These are phyloP conservation scores for Urocyon cinereoargenteus DNA, from an alignment of 2,797 vertebrate genomes.

Conservation along the genomic window DNA sequence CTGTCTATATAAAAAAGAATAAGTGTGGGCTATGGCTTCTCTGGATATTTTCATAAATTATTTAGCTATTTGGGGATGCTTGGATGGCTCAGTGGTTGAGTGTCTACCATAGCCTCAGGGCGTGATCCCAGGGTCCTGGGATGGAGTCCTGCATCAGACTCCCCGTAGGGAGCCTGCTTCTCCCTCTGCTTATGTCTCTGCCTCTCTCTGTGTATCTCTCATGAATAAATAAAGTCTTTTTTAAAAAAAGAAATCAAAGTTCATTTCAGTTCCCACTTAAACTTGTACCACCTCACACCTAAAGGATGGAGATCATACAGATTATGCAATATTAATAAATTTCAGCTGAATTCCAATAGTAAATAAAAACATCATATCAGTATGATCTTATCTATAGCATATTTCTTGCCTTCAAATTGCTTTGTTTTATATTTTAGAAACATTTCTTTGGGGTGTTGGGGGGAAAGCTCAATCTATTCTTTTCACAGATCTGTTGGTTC, in stretches of 20 bases:
- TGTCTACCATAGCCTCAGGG: too few relatives aligned
- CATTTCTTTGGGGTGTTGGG: background rate
- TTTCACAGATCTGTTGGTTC: constrained; percentile 31
- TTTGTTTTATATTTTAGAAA: background rate
- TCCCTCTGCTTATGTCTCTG: too few relatives aligned
- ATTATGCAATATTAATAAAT: background rate
- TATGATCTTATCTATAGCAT: background rate
- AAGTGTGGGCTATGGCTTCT: background rate
- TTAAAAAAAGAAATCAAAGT: background rate
- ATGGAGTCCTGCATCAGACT: too few relatives aligned
- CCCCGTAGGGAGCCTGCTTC: too few relatives aligned
- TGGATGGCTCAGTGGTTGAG: too few relatives aligned
- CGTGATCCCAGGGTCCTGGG: too few relatives aligned
- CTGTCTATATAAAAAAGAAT: background rate
- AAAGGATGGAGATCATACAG: background rate
- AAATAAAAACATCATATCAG: background rate
- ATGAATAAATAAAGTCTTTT: too few relatives aligned
- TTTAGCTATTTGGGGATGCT: background rate
- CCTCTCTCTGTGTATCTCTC: too few relatives aligned
- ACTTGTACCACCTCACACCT: background rate
- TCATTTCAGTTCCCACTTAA: background rate
- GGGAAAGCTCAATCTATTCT: background rate
- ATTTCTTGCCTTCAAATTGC: constrained; percentile 37
- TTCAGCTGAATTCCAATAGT: background rate
- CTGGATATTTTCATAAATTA: background rate